Conservation (phyloP, 2,113 vertebrate species). For the Pungitius pungitius region DNA sequence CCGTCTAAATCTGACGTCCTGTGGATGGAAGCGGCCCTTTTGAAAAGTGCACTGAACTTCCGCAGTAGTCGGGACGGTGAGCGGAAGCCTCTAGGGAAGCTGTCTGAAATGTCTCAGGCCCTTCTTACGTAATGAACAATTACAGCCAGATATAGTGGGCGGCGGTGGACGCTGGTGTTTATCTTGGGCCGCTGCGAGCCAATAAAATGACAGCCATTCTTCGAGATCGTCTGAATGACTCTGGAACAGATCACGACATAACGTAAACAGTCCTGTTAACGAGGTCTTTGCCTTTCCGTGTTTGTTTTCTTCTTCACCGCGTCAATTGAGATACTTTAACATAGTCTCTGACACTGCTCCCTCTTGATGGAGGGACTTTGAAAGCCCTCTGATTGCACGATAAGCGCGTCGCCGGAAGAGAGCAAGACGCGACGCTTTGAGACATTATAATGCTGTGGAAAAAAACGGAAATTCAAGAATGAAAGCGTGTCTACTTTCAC, state of each 20-base stretch:
- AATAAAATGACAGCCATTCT: conserved; percentile 61
- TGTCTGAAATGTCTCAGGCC: conserved; percentile 57
- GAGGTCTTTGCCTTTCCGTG: conserved; percentile 31
- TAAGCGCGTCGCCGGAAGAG: conserved; percentile 49
- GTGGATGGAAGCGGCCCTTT: conserved; percentile 22
- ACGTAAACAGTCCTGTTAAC: conserved; percentile 59
- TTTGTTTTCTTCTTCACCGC: conserved; percentile 17
- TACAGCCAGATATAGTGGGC: conserved; percentile 63
- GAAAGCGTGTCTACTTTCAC: background rate
- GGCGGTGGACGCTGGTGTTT: conserved; percentile 70
- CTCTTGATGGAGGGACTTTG: conserved; percentile 37
- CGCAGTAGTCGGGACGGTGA: conserved; percentile 33
- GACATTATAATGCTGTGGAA: conserved; percentile 8
- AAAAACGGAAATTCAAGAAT: background rate
- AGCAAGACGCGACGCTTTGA: conserved; percentile 31
- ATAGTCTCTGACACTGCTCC: conserved; percentile 17
- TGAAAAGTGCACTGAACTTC: conserved; percentile 20
- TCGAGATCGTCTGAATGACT: conserved; percentile 52
- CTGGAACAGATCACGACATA: conserved; percentile 56
- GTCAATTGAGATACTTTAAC: conserved; percentile 38
- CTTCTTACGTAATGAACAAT: conserved; percentile 71
- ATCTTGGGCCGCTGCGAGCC: conserved; percentile 66
- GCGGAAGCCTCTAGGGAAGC: conserved; percentile 47
- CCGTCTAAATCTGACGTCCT: conserved; percentile 42
- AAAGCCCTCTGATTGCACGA: conserved; percentile 41